phyloP scores from a whole-genome alignment of 2,797 vertebrate species.

The Taenioides sp. region DNA sequence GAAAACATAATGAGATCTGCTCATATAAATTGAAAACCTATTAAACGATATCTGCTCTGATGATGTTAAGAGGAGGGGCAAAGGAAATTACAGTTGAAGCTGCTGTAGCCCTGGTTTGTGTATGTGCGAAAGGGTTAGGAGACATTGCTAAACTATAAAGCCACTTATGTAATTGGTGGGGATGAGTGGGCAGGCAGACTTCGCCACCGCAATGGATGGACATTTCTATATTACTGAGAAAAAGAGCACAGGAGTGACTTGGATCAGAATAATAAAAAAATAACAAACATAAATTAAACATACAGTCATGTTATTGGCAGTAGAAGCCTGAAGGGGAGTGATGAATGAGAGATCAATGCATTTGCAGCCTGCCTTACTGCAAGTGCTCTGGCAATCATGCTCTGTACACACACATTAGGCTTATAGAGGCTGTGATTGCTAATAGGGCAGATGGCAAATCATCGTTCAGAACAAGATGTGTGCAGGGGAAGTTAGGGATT shows the following conservation, averaged over 20 bases:
- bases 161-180: slow-evolving; percentile 41
- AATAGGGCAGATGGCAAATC: slow-evolving; percentile 47
- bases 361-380: slow-evolving; percentile 40
- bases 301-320: slow-evolving; percentile 46
- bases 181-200: slow-evolving; percentile 54
- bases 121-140: slow-evolving; percentile 31
- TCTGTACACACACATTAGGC: slow-evolving; percentile 17
- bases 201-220: slow-evolving; percentile 26
- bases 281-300: slow-evolving; percentile 36
- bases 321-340: slow-evolving; percentile 22
- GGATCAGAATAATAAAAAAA: slow-evolving; percentile 14
- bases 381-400: slow-evolving; percentile 31
- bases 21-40: slow-evolving; percentile 23
- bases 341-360: slow-evolving; percentile 28
- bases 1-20: slow-evolving; percentile 17
- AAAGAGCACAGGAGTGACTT: slow-evolving; percentile 15
- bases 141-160: slow-evolving; percentile 42
- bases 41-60: slow-evolving; percentile 20
- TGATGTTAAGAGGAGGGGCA: slow-evolving; percentile 11
- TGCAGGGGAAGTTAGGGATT: slow-evolving; percentile 39
- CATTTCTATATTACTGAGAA: slow-evolving; percentile 36
- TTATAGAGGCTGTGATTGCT: slow-evolving; percentile 35
- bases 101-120: slow-evolving; percentile 30
- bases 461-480: slow-evolving; percentile 29
- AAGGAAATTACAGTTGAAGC: slow-evolving; percentile 22